phyloP scores from a whole-genome alignment of 2,113 vertebrate species.

The Mustelus asterias region DNA sequence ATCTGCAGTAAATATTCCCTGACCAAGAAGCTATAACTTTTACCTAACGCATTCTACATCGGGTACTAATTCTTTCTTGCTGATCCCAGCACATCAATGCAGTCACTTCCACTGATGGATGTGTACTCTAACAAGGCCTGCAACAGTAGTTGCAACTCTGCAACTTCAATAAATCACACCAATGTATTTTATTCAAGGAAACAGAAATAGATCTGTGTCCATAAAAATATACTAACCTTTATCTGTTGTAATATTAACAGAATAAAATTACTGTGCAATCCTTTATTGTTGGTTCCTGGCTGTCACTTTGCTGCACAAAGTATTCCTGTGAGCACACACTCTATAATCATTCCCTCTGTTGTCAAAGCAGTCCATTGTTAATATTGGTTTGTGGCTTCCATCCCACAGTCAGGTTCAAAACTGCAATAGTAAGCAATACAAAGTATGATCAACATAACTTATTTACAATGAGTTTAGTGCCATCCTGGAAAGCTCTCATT shows the following conservation, averaged over 20 bases:
- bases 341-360: slow-evolving; percentile 5
- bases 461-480: not conserved
- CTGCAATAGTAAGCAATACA: not conserved
- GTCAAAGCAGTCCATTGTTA: not conserved
- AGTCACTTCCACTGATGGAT: not conserved
- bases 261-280: not conserved
- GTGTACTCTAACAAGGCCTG: not conserved
- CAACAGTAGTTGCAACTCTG: not conserved
- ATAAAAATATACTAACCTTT: not conserved
- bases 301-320: not conserved
- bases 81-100: not conserved
- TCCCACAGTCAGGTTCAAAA: not conserved
- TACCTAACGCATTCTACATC: not conserved
- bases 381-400: not conserved
- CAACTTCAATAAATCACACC: slow-evolving; percentile 22
- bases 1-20: not conserved
- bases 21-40: not conserved
- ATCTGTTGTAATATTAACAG: slow-evolving; percentile 7
- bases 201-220: not conserved
- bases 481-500: not conserved
- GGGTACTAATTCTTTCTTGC: not conserved
- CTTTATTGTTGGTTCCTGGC: slow-evolving; percentile 5
- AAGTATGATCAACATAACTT: not conserved
- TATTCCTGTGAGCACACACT: slow-evolving; percentile 6
- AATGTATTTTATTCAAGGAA: not conserved